These are phyloP conservation scores for Chaunax sp. DNA, from an alignment of 2,797 vertebrate genomes.

Conservation along the genomic window DNA sequence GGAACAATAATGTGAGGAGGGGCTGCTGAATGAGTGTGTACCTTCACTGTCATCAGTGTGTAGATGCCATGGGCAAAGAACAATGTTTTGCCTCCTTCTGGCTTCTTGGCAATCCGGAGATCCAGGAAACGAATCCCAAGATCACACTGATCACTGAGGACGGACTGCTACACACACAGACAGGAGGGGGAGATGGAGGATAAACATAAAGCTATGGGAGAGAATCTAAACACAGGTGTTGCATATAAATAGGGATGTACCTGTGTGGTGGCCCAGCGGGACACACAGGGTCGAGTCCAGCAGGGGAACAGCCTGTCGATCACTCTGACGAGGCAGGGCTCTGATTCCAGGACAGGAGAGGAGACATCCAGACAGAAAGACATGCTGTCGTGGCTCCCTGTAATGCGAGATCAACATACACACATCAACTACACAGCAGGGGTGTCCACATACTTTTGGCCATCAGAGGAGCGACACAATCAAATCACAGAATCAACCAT, in stretches of 20 bases:
- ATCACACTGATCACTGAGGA: conserved; percentile 83
- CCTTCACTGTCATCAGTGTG: conserved; percentile 86
- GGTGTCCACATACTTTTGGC: neutral
- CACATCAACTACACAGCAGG: no score
- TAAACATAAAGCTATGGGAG: neutral
- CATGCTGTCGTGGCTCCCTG: conserved; percentile 93
- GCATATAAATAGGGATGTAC: no score
- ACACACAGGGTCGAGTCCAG: conserved; percentile 65
- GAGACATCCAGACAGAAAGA: conserved; percentile 86
- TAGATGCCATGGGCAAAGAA: conserved; percentile 90
- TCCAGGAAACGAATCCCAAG: conserved; percentile 88
- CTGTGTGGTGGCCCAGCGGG: conserved; percentile 79
- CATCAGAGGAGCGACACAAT: neutral
- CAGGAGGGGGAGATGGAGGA: neutral
- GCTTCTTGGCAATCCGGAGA: conserved; percentile 87
- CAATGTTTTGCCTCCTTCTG: conserved; percentile 69
- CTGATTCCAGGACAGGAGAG: conserved; percentile 76
- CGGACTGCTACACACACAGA: conserved; percentile 37
- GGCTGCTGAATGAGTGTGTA: no score
- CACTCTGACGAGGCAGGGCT: conserved; percentile 77
- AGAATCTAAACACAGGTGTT: neutral
- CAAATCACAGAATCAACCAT: no score
- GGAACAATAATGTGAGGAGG: no score
- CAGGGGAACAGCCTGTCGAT: conserved; percentile 69
- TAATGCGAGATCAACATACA: neutral